Percentiles rank a stretch among this genome's conserved stretches.
phyloP scores from a whole-genome alignment of 2,888 invertebrate genomes.

The Cremastobaeus sp. region DNA sequence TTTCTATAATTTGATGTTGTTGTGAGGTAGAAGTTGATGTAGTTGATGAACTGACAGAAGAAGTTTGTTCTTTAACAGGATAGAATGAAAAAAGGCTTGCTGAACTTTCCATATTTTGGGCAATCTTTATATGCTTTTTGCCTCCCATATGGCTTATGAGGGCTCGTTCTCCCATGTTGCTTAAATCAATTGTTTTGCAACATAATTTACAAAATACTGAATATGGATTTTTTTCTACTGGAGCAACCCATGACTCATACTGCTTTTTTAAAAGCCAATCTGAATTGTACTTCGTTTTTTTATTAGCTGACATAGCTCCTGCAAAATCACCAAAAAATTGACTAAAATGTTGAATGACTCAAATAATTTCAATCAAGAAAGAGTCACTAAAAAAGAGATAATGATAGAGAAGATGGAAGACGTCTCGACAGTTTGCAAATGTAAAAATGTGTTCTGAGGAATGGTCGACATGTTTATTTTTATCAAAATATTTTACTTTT shows the following conservation, averaged over 20 bases:
- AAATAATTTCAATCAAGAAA: too few relatives aligned
- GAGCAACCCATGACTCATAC: conserved; percentile 4
- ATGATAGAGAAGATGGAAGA: too few relatives aligned
- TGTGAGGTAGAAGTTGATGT: too few relatives aligned
- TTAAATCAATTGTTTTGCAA: conserved; percentile 17
- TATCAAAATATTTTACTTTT: too few relatives aligned
- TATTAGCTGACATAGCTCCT: conserved; percentile 9
- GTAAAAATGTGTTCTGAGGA: too few relatives aligned
- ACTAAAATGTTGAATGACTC: too few relatives aligned
- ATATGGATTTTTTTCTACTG: conserved; percentile 6
- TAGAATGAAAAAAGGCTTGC: background rate
- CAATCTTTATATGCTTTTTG: conserved; percentile 10
- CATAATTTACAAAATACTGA: conserved; percentile 29
- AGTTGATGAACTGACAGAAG: background rate
- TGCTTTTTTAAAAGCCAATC: conserved; percentile 2
- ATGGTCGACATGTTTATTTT: too few relatives aligned
- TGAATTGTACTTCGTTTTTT: conserved; percentile 1
- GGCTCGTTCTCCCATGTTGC: conserved; percentile 43
- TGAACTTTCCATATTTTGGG: background rate
- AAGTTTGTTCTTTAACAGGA: background rate
- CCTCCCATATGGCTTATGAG: conserved; percentile 27
- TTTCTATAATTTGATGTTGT: too few relatives aligned
- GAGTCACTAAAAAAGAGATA: too few relatives aligned
- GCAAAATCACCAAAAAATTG: too few relatives aligned
- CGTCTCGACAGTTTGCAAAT: too few relatives aligned